A percentile compares a stretch with the other conserved stretches of the same genome.
Evolutionary conservation across 2,113 vertebrate genomes (phyloP).

Genomic region (Semicossyphus pulcher): DNA sequence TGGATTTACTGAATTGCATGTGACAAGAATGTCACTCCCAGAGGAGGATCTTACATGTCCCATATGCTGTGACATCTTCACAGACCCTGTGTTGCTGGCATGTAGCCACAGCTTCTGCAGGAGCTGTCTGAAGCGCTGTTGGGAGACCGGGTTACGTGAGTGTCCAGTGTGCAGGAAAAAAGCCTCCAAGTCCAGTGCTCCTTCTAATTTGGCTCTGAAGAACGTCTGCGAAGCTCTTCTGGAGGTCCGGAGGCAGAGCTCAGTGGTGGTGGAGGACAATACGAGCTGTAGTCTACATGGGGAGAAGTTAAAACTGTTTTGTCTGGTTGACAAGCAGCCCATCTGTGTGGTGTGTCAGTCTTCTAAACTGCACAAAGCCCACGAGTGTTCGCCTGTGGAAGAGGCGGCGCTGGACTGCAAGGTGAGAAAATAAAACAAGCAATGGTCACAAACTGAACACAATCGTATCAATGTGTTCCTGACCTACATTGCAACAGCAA

Average conservation of each 20-base stretch:
- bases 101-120: constrained; percentile 83
- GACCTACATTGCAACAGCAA: not conserved
- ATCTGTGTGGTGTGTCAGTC: constrained; percentile 82
- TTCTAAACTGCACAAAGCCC: constrained; percentile 78
- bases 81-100: constrained; percentile 74
- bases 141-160: constrained; percentile 61
- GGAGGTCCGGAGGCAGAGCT: constrained; percentile 48
- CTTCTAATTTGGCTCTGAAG: constrained; percentile 79
- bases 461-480: not conserved
- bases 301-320: constrained; percentile 81
- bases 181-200: constrained; percentile 63
- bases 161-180: constrained; percentile 80
- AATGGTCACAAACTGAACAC: too few relatives aligned
- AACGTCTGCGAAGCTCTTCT: constrained; percentile 80
- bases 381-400: constrained; percentile 73
- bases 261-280: constrained; percentile 35
- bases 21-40: constrained; percentile 70
- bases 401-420: constrained; percentile 79
- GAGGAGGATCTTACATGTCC: constrained; percentile 81
- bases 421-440: constrained; percentile 65
- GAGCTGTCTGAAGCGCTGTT: constrained; percentile 69
- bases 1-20: constrained; percentile 22
- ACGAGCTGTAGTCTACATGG: constrained; percentile 72
- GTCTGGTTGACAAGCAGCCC: constrained; percentile 76
- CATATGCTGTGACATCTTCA: constrained; percentile 77